Conservation (phyloP, 2,113 vertebrate species). For the Saiga tatarica region DNA sequence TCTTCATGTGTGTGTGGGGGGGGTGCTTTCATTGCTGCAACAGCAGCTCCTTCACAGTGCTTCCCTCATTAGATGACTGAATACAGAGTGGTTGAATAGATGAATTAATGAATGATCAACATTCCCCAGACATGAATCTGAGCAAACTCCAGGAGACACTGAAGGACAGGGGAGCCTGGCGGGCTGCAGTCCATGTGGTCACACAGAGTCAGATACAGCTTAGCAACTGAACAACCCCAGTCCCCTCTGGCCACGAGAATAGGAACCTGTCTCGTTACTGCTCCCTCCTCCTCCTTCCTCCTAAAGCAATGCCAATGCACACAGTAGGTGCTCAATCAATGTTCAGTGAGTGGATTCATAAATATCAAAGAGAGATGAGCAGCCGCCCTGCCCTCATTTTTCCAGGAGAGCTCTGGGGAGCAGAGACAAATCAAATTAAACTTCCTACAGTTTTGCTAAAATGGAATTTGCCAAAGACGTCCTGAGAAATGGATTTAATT, state of each 20-base stretch:
- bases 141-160: background rate
- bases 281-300: background rate
- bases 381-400: constrained; percentile 54
- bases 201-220: background rate
- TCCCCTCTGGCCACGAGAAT: background rate
- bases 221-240: background rate
- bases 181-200: background rate
- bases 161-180: background rate
- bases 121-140: background rate
- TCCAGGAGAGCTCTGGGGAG: constrained; percentile 69
- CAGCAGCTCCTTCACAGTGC: background rate
- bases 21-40: background rate
- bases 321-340: constrained; percentile 3
- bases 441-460: constrained; percentile 80
- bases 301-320: background rate
- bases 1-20: background rate
- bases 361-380: constrained; percentile 30
- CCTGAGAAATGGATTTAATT: constrained; percentile 87
- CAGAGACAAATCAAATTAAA: constrained; percentile 76
- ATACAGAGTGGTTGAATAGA: background rate
- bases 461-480: constrained; percentile 82
- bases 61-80: background rate
- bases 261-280: background rate
- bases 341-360: background rate
- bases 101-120: background rate